A percentile compares a stretch with the other conserved stretches of the same genome.
Evolutionary conservation across 2,797 vertebrate species (phyloP).

Genomic region (Phataginus tetradactyla): DNA sequence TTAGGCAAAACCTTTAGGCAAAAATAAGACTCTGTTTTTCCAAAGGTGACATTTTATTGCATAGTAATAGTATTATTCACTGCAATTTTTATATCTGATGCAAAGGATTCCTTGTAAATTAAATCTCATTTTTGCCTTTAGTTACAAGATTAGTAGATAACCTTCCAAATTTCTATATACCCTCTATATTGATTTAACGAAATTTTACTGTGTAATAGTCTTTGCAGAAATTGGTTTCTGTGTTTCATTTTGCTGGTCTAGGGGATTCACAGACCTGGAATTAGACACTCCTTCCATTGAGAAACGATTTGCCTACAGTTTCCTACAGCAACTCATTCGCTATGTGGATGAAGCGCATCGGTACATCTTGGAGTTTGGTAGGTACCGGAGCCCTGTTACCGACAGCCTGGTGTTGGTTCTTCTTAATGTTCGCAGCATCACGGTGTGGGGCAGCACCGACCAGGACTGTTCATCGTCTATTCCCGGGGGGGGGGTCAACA

Average conservation of each 20-base stretch:
- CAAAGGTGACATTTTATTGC: neutral
- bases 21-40: neutral
- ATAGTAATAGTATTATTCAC: neutral
- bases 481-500: neutral
- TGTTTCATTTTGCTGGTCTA: constrained; percentile 75
- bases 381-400: neutral
- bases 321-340: constrained; percentile 95
- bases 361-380: constrained; percentile 96
- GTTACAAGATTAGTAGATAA: neutral
- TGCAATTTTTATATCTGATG: neutral
- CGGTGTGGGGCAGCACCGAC: neutral
- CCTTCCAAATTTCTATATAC: neutral
- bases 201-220: neutral
- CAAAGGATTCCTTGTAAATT: neutral
- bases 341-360: constrained; percentile 96
- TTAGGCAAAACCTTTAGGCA: neutral
- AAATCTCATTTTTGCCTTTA: constrained; percentile 16
- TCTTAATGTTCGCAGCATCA: neutral
- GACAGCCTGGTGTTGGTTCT: neutral
- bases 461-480: neutral
- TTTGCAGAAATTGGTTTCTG: neutral
- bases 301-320: constrained; percentile 97
- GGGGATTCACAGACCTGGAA: constrained; percentile 94
- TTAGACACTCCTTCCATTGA: constrained; percentile 96
- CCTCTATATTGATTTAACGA: neutral